phyloP scores from a whole-genome alignment of 1,140 invertebrate genomes.

The Parasteatoda tepidariorum region DNA sequence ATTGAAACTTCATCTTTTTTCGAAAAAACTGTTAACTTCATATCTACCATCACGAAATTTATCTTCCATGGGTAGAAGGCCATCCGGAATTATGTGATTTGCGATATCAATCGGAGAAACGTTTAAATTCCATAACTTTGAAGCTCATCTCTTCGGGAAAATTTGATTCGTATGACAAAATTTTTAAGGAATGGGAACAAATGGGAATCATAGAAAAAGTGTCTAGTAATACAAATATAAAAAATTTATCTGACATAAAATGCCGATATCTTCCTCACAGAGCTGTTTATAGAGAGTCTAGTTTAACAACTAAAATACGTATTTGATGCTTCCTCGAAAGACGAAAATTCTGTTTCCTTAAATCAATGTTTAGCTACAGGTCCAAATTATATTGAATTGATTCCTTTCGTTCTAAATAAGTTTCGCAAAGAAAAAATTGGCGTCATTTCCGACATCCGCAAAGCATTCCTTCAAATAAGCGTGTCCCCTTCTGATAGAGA shows the following conservation, averaged over 20 bases:
- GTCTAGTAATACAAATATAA: background rate
- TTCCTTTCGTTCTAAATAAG: no score
- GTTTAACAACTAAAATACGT: background rate
- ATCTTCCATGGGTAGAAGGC: background rate
- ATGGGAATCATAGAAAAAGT: conserved; percentile 6
- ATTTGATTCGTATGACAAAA: background rate
- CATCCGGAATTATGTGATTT: background rate
- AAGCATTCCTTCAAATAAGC: background rate
- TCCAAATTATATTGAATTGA: background rate
- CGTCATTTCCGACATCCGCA: background rate
- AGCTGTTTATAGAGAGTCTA: background rate
- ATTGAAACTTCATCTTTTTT: background rate
- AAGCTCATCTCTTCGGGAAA: background rate
- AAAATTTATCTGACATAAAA: background rate
- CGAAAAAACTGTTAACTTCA: background rate
- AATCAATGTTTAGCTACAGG: conserved; percentile 4
- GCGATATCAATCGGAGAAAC: background rate
- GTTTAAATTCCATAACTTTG: background rate
- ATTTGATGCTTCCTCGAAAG: background rate
- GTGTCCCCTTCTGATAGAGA: background rate
- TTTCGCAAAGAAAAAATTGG: background rate
- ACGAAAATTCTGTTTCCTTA: background rate
- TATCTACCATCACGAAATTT: background rate
- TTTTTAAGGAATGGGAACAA: background rate
- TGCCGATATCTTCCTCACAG: background rate